Evolutionary conservation across 2,113 vertebrate genomes (phyloP).

Genomic region (Sus scrofa): T2T-Sscrofa CM000822.6:23676501-23677000

Average conservation of each 20-base stretch:
- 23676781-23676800: constrained; percentile 39
- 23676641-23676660: not conserved
- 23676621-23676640: constrained; percentile 28
- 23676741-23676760: not conserved
- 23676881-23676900: constrained; percentile 76
- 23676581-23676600: not conserved
- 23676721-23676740: constrained; percentile 52
- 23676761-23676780: constrained; percentile 65
- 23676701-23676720: constrained; percentile 63
- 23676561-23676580: constrained; percentile 6
- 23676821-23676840: constrained; percentile 80
- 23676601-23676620: constrained; percentile 37
- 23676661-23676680: constrained; percentile 48
- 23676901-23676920: not conserved
- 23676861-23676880: constrained; percentile 42
- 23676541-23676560: not conserved
- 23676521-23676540: not conserved
- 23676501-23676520: not conserved
- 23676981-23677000: constrained; percentile 28
- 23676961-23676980: constrained; percentile 53
- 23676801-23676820: constrained; percentile 65
- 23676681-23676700: constrained; percentile 55
- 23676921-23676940: constrained; percentile 61
- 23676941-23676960: constrained; percentile 31
- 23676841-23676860: constrained; percentile 74